Conservation (phyloP, 2,888 invertebrate genomes). For the Zelleria hepariella region DNA sequence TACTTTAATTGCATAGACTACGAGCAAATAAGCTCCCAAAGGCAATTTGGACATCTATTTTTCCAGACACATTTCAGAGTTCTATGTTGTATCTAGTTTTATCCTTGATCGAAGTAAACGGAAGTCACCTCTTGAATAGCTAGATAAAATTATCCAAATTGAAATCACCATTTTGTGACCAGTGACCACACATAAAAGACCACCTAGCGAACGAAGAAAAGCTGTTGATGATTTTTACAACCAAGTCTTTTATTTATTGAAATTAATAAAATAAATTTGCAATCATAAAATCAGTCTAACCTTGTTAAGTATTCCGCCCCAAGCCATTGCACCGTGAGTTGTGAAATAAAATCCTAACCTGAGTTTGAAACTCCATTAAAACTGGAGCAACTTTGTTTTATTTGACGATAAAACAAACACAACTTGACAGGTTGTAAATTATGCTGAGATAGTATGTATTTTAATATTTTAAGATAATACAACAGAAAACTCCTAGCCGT, state of each 20-base stretch:
- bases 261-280: slow-evolving; percentile 30
- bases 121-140: no score
- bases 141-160: no score
- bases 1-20: no score
- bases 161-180: no score
- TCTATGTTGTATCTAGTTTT: no score
- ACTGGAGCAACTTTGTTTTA: neutral
- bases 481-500: no score
- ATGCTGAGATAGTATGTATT: neutral
- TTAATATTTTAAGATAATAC: no score
- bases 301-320: slow-evolving; percentile 18
- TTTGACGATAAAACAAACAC: neutral
- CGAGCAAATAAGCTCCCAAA: no score
- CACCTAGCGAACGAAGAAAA: slow-evolving; percentile 22
- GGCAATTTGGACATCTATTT: no score
- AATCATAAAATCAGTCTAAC: slow-evolving; percentile 39
- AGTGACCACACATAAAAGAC: slow-evolving; percentile 12
- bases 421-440: neutral
- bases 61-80: no score
- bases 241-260: slow-evolving; percentile 2
- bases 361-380: neutral
- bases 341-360: neutral
- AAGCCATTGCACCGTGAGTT: neutral
- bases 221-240: neutral
- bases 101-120: no score